Evolutionary conservation across 2,797 vertebrate genomes (phyloP), one percentile per base, ranked within the genome.

Genomic region (Labroides dimidiatus): DNA sequence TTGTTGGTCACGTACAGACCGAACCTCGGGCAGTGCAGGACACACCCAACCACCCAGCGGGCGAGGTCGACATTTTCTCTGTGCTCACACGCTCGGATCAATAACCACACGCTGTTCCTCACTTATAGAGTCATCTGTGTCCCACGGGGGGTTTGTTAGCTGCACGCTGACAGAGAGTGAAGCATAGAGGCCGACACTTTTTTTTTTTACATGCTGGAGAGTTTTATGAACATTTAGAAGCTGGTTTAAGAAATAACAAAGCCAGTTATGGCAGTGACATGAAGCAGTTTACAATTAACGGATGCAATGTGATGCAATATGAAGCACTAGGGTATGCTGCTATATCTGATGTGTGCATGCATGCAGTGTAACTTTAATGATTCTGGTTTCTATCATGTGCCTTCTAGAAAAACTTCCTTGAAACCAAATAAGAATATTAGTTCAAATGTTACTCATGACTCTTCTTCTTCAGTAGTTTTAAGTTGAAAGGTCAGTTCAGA

Each of bases 61-160:
- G 57, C 19, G 49, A 75, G 70, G 75, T 70, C 39, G 16, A 63
- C 71, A 51, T 64, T 61, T 69, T 65, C 65, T 70, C 74, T 45
- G 49, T 21, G 64, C 56, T 54, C 17, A 11, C 47, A 11, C 44
- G 45, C 77, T 60, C 5, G 17, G 69, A 87, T 89, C 86, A 72
- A 87, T 88, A 82, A 52, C 2, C 27, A 49, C 77, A 75, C 56
- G 49, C 75, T 82, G 79, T 58, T 75, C 77, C 67, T 80, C 81
- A 67, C 56, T 80, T 80, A 67, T 2, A 33, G 53, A 69, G 78
- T 75, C 60, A 52, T 77, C 70, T 5, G 20, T 12, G 48, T 77
- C 79, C 71, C 82, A 19, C 17, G 19, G 62, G 54, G 80, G 24
- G 24, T 57, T 59, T 24, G 41, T 71, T 77, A 42, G 64, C 63